Evolutionary conservation across 2,888 invertebrate genomes (phyloP), one percentile per base, ranked within the genome.

Genomic region (Trichopoda pennipes): DNA sequence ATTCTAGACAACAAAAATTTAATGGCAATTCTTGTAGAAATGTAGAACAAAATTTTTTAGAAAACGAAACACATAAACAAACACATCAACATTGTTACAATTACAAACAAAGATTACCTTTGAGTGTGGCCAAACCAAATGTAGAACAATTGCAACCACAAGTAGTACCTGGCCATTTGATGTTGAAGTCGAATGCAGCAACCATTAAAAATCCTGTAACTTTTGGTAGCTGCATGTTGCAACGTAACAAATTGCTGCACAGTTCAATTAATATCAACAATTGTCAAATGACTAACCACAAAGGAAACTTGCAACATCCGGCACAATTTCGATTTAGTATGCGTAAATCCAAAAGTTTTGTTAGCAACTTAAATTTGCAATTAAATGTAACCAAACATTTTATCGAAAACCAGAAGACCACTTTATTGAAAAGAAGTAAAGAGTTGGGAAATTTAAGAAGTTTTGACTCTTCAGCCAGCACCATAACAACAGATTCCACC

Each of bases 341-440:
- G 74, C 90, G 90, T 63, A 90, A 88, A 70, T 90, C 91, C 1
- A 91, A 91, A 84, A 91, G 91, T 73, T 91, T 91, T 35, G 87
- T 91, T 23, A 87, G 87, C 38, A 90, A 87, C 69, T 86, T 80
- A 35, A 85, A 87, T 21, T 86, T 88, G 63, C 90, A 89, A 44
- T 82, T 90, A 51, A 86, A 88, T 63, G 85, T 85, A 16, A 86
- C 88, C 63, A 89, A 88, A 79, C 86, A 87, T 23, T 88, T 87
- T 19, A 83, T 85, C 9, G 85, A 90, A 23, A 86, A 87, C 51
- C 84, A 85, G 28, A 79, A 47, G 38, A 68, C 19, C 72, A 83
- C 12, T 12, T 56, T 76, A 2, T 49, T 61, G 2, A 55, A n/a
- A 49, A 61, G 44, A 23, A 53, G 68, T 2, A 77, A 72, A 3